phyloP scores from a whole-genome alignment of 2,797 vertebrate genomes.

The Phoeniculus purpureus region DNA sequence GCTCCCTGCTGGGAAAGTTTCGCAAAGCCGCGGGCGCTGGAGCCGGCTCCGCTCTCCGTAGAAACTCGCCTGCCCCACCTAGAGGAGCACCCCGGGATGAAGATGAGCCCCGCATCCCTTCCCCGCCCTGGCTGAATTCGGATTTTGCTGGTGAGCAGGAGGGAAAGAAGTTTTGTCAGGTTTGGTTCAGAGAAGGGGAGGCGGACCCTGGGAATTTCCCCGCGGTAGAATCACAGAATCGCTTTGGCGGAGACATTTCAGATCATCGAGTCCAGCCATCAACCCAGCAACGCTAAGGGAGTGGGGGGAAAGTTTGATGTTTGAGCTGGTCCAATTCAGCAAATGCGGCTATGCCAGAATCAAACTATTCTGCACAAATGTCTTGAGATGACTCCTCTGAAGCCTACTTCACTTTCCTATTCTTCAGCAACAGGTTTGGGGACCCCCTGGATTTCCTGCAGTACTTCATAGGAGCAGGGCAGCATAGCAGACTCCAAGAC shows the following conservation, averaged over 20 bases:
- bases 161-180: background rate
- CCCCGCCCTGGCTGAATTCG: background rate
- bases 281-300: background rate
- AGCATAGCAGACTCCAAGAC: background rate
- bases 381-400: background rate
- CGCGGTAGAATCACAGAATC: no score
- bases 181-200: background rate
- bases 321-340: background rate
- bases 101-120: background rate
- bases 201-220: background rate
- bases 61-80: conserved; percentile 76
- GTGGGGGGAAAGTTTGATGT: background rate
- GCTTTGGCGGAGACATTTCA: no score
- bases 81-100: conserved; percentile 65
- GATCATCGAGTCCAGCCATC: no score
- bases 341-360: background rate
- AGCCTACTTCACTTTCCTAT: fast-evolving
- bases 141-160: background rate
- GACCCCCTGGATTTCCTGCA: fast-evolving
- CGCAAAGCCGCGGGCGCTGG: background rate
- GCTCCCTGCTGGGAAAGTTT: conserved; percentile 12
- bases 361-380: background rate
- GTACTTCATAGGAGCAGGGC: fast-evolving
- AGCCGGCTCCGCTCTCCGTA: background rate
- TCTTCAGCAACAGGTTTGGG: background rate